These are phyloP conservation scores for Artibeus jamaicensis DNA, from an alignment of 2,797 vertebrate genomes.

Conservation along the genomic window DNA sequence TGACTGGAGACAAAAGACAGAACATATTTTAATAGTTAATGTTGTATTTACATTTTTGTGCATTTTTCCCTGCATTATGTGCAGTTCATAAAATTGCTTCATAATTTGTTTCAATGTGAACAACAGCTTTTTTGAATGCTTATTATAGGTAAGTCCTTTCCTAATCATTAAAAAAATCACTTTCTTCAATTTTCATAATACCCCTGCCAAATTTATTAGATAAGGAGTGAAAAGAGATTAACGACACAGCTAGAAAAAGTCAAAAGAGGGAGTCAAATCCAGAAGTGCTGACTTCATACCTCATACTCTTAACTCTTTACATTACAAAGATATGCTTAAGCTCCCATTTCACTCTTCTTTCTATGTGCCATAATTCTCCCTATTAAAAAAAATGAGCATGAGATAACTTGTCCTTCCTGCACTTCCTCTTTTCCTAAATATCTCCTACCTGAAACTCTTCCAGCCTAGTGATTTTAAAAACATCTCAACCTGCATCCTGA, in stretches of 20 bases:
- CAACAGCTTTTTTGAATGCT: not conserved
- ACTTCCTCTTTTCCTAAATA: not conserved
- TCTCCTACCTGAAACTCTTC: not conserved
- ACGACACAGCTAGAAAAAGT: not conserved
- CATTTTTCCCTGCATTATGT: not conserved
- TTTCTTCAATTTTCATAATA: not conserved
- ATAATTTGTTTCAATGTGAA: not conserved
- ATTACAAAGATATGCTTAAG: not conserved
- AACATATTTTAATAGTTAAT: not conserved
- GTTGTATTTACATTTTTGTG: not conserved
- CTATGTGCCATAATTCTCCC: not conserved
- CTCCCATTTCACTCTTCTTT: not conserved
- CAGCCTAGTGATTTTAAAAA: not conserved
- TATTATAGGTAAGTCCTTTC: not conserved
- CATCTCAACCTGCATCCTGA: not conserved
- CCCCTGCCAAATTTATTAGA: not conserved
- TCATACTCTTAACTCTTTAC: not conserved
- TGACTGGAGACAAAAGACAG: not conserved
- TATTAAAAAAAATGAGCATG: not conserved
- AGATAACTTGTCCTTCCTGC: not conserved
- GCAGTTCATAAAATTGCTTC: not conserved
- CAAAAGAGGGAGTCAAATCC: not conserved
- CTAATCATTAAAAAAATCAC: not conserved
- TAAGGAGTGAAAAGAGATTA: not conserved
- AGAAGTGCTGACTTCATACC: not conserved